These are phyloP conservation scores for Panulirus ornatus DNA, from an alignment of 1,140 invertebrate genomes.

Conservation along the genomic window DNA sequence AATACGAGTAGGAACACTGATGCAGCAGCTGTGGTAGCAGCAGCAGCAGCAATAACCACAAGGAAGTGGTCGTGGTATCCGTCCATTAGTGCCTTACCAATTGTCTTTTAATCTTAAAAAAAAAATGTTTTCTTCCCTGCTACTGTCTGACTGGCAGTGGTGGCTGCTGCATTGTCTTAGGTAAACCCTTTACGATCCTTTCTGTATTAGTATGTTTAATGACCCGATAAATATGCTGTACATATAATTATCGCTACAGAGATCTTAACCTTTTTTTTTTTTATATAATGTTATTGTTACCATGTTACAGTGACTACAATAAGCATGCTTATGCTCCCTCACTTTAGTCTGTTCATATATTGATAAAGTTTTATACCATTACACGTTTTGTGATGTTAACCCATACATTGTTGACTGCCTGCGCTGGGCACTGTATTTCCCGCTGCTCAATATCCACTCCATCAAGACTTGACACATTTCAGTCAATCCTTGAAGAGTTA, in stretches of 20 bases:
- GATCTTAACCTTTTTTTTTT: constrained; percentile 31
- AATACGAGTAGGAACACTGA: too few relatives aligned
- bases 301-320: constrained; percentile 5
- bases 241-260: constrained; percentile 31
- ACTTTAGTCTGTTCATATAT: neutral
- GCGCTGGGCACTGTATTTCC: too few relatives aligned
- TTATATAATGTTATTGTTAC: constrained; percentile 29
- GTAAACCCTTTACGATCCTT: neutral
- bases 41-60: too few relatives aligned
- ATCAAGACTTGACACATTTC: too few relatives aligned
- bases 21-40: too few relatives aligned
- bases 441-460: too few relatives aligned
- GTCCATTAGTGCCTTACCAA: neutral
- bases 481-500: too few relatives aligned
- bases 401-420: too few relatives aligned
- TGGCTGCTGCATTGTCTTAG: too few relatives aligned
- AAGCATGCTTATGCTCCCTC: constrained; percentile 22
- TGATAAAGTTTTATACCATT: neutral
- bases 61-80: too few relatives aligned
- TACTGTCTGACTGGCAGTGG: neutral
- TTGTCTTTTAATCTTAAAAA: too few relatives aligned
- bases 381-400: neutral
- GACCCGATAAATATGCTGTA: neutral
- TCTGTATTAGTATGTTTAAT: neutral
- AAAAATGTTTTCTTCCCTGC: too few relatives aligned